Evolutionary conservation across 2,888 invertebrate species (phyloP).

Genomic region (Acleris cristana): DNA sequence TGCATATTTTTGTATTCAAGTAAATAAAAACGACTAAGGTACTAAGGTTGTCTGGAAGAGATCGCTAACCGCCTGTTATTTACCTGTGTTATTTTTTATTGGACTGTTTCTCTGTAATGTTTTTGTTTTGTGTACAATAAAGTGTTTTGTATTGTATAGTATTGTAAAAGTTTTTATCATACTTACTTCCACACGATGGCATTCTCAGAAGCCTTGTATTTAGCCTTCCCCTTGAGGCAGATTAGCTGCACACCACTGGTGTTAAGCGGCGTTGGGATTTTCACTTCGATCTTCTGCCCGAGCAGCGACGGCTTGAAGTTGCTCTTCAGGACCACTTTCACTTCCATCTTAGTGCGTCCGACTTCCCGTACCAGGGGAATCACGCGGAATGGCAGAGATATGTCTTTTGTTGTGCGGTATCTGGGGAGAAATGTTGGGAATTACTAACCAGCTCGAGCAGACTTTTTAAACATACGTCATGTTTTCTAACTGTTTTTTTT

Average conservation of each 20-base stretch:
- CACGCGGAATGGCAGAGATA: constrained; percentile 99
- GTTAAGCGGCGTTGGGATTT: constrained; percentile 99
- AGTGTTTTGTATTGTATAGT: too few species aligned
- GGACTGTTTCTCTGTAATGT: too few species aligned
- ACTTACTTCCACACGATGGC: constrained; percentile 98
- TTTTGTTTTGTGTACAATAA: too few species aligned
- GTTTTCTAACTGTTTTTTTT: too few species aligned
- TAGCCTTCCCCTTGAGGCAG: constrained; percentile 99
- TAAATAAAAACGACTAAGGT: too few species aligned
- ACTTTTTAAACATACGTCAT: too few species aligned
- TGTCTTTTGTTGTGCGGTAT: constrained; percentile 99
- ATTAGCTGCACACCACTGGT: constrained; percentile 99
- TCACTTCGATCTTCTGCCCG: constrained; percentile 99
- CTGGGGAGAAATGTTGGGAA: constrained; percentile 66
- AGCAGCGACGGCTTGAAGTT: constrained; percentile 99
- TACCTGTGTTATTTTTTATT: too few species aligned
- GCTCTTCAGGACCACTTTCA: constrained; percentile 99
- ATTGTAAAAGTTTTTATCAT: neutral
- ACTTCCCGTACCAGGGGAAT: constrained; percentile 99
- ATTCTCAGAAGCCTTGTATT: constrained; percentile 99
- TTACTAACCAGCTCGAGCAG: too few species aligned
- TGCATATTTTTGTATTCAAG: too few species aligned
- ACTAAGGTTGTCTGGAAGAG: too few species aligned
- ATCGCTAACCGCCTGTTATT: too few species aligned
- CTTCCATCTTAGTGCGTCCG: constrained; percentile 99